Evolutionary conservation across 1,140 invertebrate genomes (phyloP).

Genomic region (Drosophila dunni): DNA sequence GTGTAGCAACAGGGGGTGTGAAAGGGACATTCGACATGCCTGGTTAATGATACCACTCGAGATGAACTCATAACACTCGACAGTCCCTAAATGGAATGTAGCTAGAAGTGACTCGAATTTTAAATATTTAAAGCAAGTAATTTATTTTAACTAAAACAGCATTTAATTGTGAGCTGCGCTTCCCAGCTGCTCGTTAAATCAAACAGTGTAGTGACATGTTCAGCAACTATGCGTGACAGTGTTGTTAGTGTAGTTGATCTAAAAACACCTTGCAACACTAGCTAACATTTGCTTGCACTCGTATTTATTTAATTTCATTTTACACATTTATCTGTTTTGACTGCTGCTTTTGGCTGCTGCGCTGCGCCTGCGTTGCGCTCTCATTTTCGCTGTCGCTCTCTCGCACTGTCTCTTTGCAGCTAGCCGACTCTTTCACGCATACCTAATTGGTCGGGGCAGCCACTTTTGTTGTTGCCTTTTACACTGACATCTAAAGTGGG

Average conservation of each 20-base stretch:
- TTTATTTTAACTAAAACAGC: neutral
- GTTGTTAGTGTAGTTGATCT: constrained; percentile 37
- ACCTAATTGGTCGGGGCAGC: constrained; percentile 48
- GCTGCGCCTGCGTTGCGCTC: constrained; percentile 44
- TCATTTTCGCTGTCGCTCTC: constrained; percentile 13
- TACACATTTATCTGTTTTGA: constrained; percentile 31
- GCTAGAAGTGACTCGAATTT: constrained; percentile 8
- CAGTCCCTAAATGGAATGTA: constrained; percentile 6
- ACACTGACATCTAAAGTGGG: constrained; percentile 80
- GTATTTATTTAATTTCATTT: constrained; percentile 40
- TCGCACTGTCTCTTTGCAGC: constrained; percentile 9
- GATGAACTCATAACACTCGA: constrained; percentile 38
- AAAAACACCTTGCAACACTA: constrained; percentile 76
- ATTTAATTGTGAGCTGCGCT: neutral
- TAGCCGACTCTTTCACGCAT: constrained; percentile 28
- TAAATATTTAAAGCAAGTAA: neutral
- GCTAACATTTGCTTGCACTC: constrained; percentile 53
- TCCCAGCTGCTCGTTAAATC: constrained; percentile 37
- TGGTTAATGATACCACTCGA: constrained; percentile 32
- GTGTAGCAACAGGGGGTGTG: constrained; percentile 15
- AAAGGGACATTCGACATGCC: constrained; percentile 26
- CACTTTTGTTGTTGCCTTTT: constrained; percentile 41
- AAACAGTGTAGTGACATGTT: constrained; percentile 8
- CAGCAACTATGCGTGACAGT: constrained; percentile 39
- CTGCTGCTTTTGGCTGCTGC: neutral